phyloP scores from a whole-genome alignment of 2,888 invertebrate species.

The Aleiodes testaceus region DNA sequence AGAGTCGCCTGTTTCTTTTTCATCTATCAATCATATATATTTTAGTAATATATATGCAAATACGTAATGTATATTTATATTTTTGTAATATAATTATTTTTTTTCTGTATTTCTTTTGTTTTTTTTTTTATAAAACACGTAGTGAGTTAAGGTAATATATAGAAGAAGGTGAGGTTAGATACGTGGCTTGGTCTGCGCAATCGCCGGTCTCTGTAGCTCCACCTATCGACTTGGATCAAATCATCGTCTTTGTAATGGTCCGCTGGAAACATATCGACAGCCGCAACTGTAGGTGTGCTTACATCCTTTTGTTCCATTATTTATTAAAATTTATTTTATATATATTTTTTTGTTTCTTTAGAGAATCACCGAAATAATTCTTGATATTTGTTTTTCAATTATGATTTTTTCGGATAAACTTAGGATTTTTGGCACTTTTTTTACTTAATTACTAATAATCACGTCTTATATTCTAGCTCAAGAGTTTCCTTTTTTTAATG shows the following conservation, averaged over 20 bases:
- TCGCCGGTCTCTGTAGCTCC: conserved; percentile 72
- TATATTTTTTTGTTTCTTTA: conserved; percentile 23
- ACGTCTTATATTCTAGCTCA: conserved; percentile 18
- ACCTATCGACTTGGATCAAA: conserved; percentile 73
- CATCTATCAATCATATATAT: conserved; percentile 53
- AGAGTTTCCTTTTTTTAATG: background rate
- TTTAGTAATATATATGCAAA: conserved; percentile 47
- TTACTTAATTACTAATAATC: conserved; percentile 20
- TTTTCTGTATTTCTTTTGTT: conserved; percentile 36
- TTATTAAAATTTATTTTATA: conserved; percentile 14
- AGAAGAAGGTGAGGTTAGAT: conserved; percentile 73
- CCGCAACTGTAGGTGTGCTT: conserved; percentile 69
- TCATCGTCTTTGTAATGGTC: conserved; percentile 71
- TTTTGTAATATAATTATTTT: conserved; percentile 36
- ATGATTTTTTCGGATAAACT: background rate
- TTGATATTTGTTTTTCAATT: background rate
- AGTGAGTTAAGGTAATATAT: conserved; percentile 61
- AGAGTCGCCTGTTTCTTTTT: conserved; percentile 58
- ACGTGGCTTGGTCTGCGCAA: conserved; percentile 73
- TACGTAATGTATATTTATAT: conserved; percentile 39
- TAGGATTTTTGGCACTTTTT: conserved; percentile 18
- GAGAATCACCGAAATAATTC: conserved; percentile 13
- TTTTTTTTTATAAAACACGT: conserved; percentile 39
- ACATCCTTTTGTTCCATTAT: conserved; percentile 26
- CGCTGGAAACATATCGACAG: conserved; percentile 73